A percentile compares a stretch with the other conserved stretches of the same genome.
Evolutionary conservation across 2,797 vertebrate species (phyloP).

Genomic region (Fistularia commersonii): DNA sequence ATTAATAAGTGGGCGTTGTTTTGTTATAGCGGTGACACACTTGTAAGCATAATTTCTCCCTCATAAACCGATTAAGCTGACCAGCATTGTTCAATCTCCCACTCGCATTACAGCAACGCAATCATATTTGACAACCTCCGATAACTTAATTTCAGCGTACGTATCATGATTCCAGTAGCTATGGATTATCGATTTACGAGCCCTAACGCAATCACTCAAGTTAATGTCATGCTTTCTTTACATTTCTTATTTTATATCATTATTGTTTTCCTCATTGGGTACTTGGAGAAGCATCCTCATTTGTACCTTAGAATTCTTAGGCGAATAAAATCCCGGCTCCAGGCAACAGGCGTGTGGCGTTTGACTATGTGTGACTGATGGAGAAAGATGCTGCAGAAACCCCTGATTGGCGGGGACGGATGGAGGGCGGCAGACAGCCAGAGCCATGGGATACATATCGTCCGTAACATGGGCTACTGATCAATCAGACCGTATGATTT

Average conservation of each 20-base stretch:
- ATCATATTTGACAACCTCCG: no score
- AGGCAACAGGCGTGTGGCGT: conserved; percentile 22
- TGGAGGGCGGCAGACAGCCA: conserved; percentile 62
- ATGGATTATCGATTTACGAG: no score
- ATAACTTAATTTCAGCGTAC: no score
- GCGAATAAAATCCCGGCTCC: conserved; percentile 21
- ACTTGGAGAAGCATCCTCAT: conserved; percentile 33
- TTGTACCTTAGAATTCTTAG: conserved; percentile 39
- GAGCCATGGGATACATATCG: conserved; percentile 75
- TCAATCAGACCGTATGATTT: conserved; percentile 61
- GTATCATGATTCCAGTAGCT: no score
- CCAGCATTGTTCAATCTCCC: conserved; percentile 35
- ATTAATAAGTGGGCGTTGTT: conserved; percentile 65
- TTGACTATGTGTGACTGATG: conserved; percentile 16
- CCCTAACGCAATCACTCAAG: no score
- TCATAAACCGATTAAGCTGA: conserved; percentile 30
- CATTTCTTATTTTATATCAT: conserved; percentile 21
- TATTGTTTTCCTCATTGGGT: conserved; percentile 16
- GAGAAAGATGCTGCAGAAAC: conserved; percentile 31
- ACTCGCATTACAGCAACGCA: no score
- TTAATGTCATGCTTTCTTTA: no score
- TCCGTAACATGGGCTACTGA: conserved; percentile 70
- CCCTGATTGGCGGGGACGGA: conserved; percentile 51
- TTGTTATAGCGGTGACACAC: conserved; percentile 35
- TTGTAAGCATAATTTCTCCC: conserved; percentile 22